Evolutionary conservation across 2,113 vertebrate species (phyloP), one percentile per base, ranked within the genome.

Genomic region (Etia nguti): DNA sequence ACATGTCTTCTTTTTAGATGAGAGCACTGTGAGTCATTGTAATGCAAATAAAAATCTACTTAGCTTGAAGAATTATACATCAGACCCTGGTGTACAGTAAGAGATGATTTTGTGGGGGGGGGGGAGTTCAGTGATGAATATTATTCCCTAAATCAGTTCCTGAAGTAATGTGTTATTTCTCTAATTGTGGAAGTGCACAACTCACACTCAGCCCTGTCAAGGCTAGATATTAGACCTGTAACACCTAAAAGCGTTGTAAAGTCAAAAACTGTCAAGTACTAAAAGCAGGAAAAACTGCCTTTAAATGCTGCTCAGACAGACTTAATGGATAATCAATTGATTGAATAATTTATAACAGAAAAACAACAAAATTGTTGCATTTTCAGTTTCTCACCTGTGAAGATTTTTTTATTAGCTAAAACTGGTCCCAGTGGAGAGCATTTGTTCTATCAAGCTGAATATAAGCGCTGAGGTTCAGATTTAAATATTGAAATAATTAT

Each of bases 1-100:
- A 85, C 83, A 62, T 89, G 75, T 86, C 60, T 75, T 79, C 79
- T 56, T 60, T 81, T 83, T 22, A 88, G 48, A 55, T 70, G 83
- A 90, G 50, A 29, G n/a, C 12, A 15, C 57, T 29, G 18, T 56
- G 15, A 31, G 41, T 84, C 15, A 24, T 16, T 80, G 65, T 75
- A 79, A 60, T 90, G 80, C 8, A 88, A 93, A 86, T 85, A 81
- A 70, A 92, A 93, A 65, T 11, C 29, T 56, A 50, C 46, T 75
- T 57, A 31, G 46, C 70, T 31, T 16, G 7, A 57, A 85, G 77
- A 86, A 34, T 24, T 20, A 70, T 92, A 54, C 87, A 91, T 91
- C 13, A 77, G 24, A 88, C 15, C 18, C 43, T 8, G 18, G 50
- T 36, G 26, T 68, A 57, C 57, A 70, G 54, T 77, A 29, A 48